Percentiles rank a stretch among this genome's conserved stretches.
These are phyloP conservation scores for Diloba caeruleocephala DNA, from an alignment of 2,888 invertebrate species.

Conservation along the genomic window DNA sequence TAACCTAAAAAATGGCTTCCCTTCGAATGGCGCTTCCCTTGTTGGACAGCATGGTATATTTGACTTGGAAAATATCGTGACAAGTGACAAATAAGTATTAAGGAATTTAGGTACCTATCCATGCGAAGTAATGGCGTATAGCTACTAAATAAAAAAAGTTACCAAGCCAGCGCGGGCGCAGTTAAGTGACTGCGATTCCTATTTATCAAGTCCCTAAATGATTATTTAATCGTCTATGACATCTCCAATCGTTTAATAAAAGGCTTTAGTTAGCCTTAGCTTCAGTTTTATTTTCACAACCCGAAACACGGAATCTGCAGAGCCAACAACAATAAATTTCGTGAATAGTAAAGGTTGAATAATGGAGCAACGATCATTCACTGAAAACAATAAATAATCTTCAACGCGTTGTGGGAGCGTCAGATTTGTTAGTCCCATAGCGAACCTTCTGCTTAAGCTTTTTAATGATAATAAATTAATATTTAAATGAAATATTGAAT, in stretches of 20 bases:
- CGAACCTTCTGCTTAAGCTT: conserved; percentile 12
- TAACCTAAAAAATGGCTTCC: too few relatives aligned
- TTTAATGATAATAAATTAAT: conserved; percentile 24
- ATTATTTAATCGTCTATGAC: conserved; percentile 30
- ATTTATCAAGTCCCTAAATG: conserved; percentile 29
- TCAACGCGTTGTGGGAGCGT: conserved; percentile 39
- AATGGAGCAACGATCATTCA: conserved; percentile 52
- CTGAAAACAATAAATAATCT: conserved; percentile 52
- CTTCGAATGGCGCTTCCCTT: too few relatives aligned
- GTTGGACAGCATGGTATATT: too few relatives aligned
- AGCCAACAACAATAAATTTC: conserved; percentile 44
- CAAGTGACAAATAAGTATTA: too few relatives aligned
- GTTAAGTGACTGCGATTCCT: conserved; percentile 25
- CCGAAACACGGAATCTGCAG: conserved; percentile 32
- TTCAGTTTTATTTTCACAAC: conserved; percentile 36
- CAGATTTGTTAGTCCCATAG: conserved; percentile 45
- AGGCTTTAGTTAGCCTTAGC: conserved; percentile 29
- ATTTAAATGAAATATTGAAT: too few relatives aligned
- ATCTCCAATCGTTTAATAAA: conserved; percentile 27
- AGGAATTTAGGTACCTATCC: too few relatives aligned
- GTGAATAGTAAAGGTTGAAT: conserved; percentile 47
- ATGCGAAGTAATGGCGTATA: too few relatives aligned
- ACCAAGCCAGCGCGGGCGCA: conserved; percentile 7
- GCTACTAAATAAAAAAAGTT: conserved; percentile 1
- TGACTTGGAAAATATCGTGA: too few relatives aligned